A percentile compares a stretch with the other conserved stretches of the same genome.
Conservation (phyloP, 2,797 vertebrate genomes). For the Phyllotis vaccarum region DNA sequence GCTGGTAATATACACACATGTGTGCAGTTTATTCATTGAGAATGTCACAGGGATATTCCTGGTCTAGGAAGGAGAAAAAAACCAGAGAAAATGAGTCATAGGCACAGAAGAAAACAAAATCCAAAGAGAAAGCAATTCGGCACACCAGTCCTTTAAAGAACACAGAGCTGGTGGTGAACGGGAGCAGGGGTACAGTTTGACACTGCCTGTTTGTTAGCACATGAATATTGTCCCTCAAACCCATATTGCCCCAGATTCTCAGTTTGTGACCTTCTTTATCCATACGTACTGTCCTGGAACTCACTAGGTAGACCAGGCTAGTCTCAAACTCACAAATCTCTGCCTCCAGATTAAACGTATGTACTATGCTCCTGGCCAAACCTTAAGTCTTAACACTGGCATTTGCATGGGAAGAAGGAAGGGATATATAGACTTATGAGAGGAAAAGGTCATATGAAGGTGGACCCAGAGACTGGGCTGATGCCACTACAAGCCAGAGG, state of each 20-base stretch:
- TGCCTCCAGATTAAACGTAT: not conserved
- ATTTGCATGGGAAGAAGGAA: not conserved
- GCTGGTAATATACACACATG: not conserved
- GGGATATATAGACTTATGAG: not conserved
- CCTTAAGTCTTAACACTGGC: not conserved
- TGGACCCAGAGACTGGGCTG: not conserved
- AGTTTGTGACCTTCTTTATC: constrained; percentile 18
- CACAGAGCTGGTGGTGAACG: not conserved
- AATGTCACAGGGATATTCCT: not conserved
- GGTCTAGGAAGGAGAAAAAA: not conserved
- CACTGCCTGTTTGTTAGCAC: not conserved
- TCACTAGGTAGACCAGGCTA: not conserved
- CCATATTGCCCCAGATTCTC: not conserved
- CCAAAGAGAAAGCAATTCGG: not conserved
- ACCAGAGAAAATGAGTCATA: not conserved
- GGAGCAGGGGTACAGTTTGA: not conserved
- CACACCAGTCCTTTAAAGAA: not conserved
- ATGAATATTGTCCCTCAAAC: not conserved
- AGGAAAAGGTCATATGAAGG: not conserved
- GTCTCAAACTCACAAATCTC: not conserved
- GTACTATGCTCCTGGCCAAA: not conserved
- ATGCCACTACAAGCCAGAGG: not conserved
- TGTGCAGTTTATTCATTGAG: not conserved
- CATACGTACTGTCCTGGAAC: not conserved
- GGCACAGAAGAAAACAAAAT: constrained; percentile 43